These are phyloP conservation scores for Dromaius novaehollandiae DNA, from an alignment of 2,113 vertebrate genomes.

Conservation along the genomic window DNA sequence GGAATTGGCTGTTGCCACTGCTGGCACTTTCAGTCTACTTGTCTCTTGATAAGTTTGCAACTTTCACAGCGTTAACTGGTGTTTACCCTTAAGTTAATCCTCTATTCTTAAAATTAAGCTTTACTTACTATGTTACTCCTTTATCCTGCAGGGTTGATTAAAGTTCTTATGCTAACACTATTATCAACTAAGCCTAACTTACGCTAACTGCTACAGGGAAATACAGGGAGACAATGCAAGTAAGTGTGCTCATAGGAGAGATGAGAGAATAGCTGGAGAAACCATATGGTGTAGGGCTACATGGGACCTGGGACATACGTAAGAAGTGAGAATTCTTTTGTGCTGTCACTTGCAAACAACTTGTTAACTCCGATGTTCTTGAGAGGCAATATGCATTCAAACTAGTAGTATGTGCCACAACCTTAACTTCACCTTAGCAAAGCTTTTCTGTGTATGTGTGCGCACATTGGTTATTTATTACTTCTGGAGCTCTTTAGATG, in stretches of 20 bases:
- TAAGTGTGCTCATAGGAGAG: neutral
- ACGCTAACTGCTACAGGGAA: neutral
- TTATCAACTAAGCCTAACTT: neutral
- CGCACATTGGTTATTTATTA: slow-evolving; percentile 59
- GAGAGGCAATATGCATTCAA: slow-evolving; percentile 24
- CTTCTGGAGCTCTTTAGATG: slow-evolving; percentile 10
- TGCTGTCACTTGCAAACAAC: slow-evolving; percentile 3
- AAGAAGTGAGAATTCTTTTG: neutral
- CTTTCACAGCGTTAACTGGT: neutral
- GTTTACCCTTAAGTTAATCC: neutral
- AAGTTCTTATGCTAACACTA: neutral
- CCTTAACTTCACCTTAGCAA: slow-evolving; percentile 66
- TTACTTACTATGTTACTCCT: neutral
- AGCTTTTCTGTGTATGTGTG: neutral
- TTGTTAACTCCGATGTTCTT: slow-evolving; percentile 36
- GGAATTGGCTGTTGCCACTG: neutral
- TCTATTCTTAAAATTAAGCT: neutral
- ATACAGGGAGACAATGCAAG: neutral
- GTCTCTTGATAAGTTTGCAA: neutral
- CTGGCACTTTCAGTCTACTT: neutral
- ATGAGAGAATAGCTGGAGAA: neutral
- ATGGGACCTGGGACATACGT: accelerated
- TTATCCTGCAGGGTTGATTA: neutral
- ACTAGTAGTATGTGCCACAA: slow-evolving; percentile 31
- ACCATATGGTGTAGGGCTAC: neutral